Evolutionary conservation across 2,797 vertebrate species (phyloP), one percentile per base, ranked within the genome.

Genomic region (Clamator glandarius): DNA sequence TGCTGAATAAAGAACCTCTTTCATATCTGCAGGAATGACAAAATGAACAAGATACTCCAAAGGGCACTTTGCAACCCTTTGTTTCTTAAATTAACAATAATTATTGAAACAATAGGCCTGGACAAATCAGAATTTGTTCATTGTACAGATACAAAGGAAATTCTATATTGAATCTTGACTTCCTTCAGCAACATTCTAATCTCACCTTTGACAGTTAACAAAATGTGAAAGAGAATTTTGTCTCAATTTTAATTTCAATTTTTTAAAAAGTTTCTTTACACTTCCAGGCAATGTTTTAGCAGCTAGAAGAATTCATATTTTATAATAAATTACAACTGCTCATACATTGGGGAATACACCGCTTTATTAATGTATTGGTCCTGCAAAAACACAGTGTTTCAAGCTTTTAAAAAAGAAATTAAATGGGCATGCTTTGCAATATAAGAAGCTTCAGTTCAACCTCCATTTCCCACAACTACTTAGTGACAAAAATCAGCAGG

Each of bases 401-500:
- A 75, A 55, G 57, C 28, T 81, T 89, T 91, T 88, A 7, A 66
- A 70, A 54, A 67, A 74, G 10, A 90, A 95, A 95, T 89, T 51
- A 89, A 96, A 89, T 42, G 39, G 51, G 59, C 70, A 89, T 69
- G 44, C 80, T 88, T 81, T 61, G 63, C 44, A 41, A 64, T 95
- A 76, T 95, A 92, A 83, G 96, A 97, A 95, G 73, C 82, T 81
- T 67, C 82, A 95, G 68, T 75, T 95, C 64, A 93, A 92, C 44
- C 55, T 84, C 63, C 46, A 67, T 84, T 48, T 92, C 91, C 92
- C 80, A 95, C 82, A 94, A 93, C 69, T 75, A 97, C 74, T 75
- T 89, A 95, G 84, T 89, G 93, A 96, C 72, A 95, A 90, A 96
- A 97, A 92, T 92, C 90, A 96, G 31, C 31, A 88, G 54, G 82